Conservation (phyloP, 2,113 vertebrate genomes). For the Phainopepla nitens region DNA sequence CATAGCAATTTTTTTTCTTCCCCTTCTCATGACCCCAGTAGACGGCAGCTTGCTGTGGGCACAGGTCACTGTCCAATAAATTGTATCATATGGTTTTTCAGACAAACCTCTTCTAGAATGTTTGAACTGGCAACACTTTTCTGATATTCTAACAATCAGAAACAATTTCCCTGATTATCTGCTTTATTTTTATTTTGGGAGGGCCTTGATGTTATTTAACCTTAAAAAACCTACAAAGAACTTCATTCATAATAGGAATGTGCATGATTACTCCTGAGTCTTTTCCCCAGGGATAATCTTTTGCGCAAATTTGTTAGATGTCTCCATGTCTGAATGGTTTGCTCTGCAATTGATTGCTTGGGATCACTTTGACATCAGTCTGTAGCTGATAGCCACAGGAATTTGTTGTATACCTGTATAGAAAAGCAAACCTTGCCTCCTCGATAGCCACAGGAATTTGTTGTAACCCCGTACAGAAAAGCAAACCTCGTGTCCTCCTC, state of each 20-base stretch:
- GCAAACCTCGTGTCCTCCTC: background rate
- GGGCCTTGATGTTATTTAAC: background rate
- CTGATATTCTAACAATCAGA: background rate
- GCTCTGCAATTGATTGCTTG: background rate
- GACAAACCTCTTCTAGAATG: background rate
- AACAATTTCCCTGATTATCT: background rate
- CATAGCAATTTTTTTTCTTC: background rate
- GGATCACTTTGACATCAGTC: background rate
- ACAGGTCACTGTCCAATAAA: background rate
- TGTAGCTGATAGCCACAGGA: background rate
- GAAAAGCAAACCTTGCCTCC: background rate
- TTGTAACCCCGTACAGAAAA: background rate
- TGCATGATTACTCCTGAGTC: background rate
- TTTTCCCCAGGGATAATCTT: background rate
- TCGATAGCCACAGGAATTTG: background rate
- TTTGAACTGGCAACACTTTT: background rate
- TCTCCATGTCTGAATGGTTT: background rate
- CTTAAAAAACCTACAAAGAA: background rate
- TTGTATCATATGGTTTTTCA: background rate
- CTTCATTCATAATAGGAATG: background rate
- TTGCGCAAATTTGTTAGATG: background rate
- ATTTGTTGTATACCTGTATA: background rate
- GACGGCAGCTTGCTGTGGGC: background rate
- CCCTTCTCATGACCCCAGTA: background rate
- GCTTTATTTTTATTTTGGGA: background rate